Evolutionary conservation across 2,797 vertebrate genomes (phyloP), one percentile per base, ranked within the genome.

Genomic region (Muraenolepis orangiensis): DNA sequence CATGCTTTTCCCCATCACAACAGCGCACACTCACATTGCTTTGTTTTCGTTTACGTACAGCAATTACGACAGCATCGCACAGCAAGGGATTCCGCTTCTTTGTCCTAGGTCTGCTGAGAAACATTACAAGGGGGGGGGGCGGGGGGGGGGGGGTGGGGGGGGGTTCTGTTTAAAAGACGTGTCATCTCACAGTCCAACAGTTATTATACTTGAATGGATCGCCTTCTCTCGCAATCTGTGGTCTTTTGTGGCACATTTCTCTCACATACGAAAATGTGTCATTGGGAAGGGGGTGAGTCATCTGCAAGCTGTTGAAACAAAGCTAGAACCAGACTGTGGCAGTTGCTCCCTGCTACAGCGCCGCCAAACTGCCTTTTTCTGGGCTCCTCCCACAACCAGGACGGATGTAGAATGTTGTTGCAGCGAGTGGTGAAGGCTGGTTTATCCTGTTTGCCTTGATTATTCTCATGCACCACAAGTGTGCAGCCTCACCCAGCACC

Each of bases 1-100:
- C 77, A 71, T 79, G 70, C 72, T 68, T 75, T 83, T 80, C 76
- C n/a, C n/a, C n/a, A n/a, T 64, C 72, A 80, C 86, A 88, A 85
- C 85, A 84, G 78, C 74, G 80, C 68, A 30, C 18, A 72, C 71
- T 73, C 30, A 31, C 20, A 14, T 76, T 82, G 67, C n/a, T 72
- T 77, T 14, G 61, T 73, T 73, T 61, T 78, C 26, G 18, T 32
- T 78, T n/a, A n/a, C 74, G 20, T 29, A 38, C 32, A 69, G 40
- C 75, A 76, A 78, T 82, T 79, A 74, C n/a, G 34, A 18, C 74
- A 70, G 69, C 14, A 6, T 72, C 61, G 66, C 29, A 71, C 69
- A 57, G 10, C 5, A 70, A 29, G 14, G 26, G n/a, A 72, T 68
- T 4, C 38, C 38, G 16, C 40, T 46, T n/a, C 13, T 46, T 13